Evolutionary conservation across 2,797 vertebrate species (phyloP), one percentile per base, ranked within the genome.

Genomic region (Chloroceryle inda): DNA sequence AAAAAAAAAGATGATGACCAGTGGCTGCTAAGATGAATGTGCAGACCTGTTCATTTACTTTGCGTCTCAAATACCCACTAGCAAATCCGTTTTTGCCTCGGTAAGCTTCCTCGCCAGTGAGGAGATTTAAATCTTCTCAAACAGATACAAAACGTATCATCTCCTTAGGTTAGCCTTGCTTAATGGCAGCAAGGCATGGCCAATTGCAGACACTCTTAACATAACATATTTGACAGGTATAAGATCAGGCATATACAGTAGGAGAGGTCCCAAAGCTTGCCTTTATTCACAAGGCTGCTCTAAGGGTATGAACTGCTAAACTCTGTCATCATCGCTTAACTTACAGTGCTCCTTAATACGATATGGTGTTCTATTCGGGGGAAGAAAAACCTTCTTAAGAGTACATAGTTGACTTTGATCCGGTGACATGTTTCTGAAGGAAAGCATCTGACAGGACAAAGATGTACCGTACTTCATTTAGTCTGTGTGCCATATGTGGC

Each of bases 251-350:
- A 79, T 5, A 38, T 19, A 42, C 63, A 61, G 69, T 1, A 86
- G 69, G 63, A 84, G 68, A 73, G 33, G 79, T 92, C 92, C 88
- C 93, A 93, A 84, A 71, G 88, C 89, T 94, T 92, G 76, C 73
- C 59, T 95, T 82, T 63, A 61, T 74, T 90, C 94, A 64, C 71
- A 23, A 74, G 84, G 63, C 80, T 94, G 89, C 88, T 94, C 82
- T 42, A 21, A 92, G 88, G 67, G 76, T 90, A 94, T 40, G 76
- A 96, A 88, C 88, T 84, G 83, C 88, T 96, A 96, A 94, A 95
- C 85, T 93, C 92, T 96, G 88, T 94, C 94, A 96, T 56, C 91
- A 78, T 92, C 50, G 56, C 83, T 97, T 92, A 96, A 92, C 82
- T 92, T 92, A 49, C 79, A 88, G 79, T 3, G 42, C 76, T 88